Evolutionary conservation across 2,113 vertebrate genomes (phyloP), one percentile per base, ranked within the genome.

Genomic region (Apaloderma vittatum): DNA sequence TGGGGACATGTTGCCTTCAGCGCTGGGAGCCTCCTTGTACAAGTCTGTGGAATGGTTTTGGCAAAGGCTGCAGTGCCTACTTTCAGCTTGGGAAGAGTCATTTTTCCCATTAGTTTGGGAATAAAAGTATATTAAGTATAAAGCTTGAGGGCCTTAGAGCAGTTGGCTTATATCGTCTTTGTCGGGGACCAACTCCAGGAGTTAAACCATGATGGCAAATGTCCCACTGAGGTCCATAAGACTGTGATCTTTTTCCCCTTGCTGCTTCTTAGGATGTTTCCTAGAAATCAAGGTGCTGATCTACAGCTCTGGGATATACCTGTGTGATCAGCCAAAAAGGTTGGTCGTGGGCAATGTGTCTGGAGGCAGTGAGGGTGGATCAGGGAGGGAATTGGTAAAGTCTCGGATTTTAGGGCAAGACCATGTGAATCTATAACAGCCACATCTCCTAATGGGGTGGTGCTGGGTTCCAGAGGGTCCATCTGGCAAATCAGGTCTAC

Each of bases 221-320:
- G 7, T 43, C 45, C n/a, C 12, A 9, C 5, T 46, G 70, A 82
- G 32, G 29, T 45, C 54, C 6, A 0, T 17, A n/a, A 54, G 29
- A 26, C 3, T 2, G 2, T 15, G 20, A 7, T 26, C 3, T 61
- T 22, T 12, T 15, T 12, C 2, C 4, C 6, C 17, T 26, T 1
- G 0, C 8, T 24, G 22, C 24, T 71, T 67, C 29, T 30, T 75
- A 6, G 30, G 29, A 12, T 23, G 36, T 68, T 83, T 52, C 43
- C 20, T 88, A 20, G 51, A 84, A 88, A 13, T 24, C 8, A 27
- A 57, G 48, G 18, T 65, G 29, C 26, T 66, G 59, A 22, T 32
- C 11, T 65, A 24, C 24, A 45, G 5, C 11, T 74, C n/a, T 27
- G 58, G 46, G 14, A 52, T 70, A n/a, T 27, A 32, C 5, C 34